These are phyloP conservation scores for Presbytis comata DNA, from an alignment of 2,797 vertebrate genomes.

Conservation along the genomic window DNA sequence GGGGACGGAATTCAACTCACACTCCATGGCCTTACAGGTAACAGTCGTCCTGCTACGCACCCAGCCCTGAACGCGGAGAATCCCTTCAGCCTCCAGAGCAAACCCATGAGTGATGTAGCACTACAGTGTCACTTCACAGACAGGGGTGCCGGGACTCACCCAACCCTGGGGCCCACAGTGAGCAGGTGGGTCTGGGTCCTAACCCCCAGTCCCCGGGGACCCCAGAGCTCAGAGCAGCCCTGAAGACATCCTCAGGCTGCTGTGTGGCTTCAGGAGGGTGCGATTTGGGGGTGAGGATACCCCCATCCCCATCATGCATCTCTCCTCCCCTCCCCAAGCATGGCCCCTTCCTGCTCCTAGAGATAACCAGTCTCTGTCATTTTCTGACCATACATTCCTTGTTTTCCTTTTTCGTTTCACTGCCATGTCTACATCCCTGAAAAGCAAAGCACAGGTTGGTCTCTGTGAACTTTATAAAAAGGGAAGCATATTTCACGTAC, in stretches of 20 bases:
- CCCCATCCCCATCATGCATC: fast-evolving
- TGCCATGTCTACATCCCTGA: fast-evolving
- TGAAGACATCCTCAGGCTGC: fast-evolving
- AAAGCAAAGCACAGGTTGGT: fast-evolving
- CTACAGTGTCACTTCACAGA: fast-evolving
- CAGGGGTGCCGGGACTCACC: fast-evolving
- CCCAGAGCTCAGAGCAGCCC: not conserved
- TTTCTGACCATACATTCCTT: fast-evolving
- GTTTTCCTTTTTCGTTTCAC: fast-evolving
- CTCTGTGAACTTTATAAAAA: too few species aligned
- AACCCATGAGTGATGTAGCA: fast-evolving
- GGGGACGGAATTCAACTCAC: too few species aligned
- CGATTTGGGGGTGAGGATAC: fast-evolving
- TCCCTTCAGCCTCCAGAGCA: not conserved
- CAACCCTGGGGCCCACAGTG: fast-evolving
- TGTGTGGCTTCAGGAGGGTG: too few species aligned
- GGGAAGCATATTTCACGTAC: fast-evolving
- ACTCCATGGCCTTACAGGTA: fast-evolving
- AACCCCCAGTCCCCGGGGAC: fast-evolving
- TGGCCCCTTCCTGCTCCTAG: fast-evolving
- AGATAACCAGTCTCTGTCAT: fast-evolving
- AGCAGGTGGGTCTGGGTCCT: too few species aligned
- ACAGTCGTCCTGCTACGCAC: fast-evolving
- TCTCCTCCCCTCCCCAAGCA: fast-evolving
- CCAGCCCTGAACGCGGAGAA: fast-evolving